These are phyloP conservation scores for Myripristis murdjan DNA, from an alignment of 2,797 vertebrate species.

Conservation along the genomic window DNA sequence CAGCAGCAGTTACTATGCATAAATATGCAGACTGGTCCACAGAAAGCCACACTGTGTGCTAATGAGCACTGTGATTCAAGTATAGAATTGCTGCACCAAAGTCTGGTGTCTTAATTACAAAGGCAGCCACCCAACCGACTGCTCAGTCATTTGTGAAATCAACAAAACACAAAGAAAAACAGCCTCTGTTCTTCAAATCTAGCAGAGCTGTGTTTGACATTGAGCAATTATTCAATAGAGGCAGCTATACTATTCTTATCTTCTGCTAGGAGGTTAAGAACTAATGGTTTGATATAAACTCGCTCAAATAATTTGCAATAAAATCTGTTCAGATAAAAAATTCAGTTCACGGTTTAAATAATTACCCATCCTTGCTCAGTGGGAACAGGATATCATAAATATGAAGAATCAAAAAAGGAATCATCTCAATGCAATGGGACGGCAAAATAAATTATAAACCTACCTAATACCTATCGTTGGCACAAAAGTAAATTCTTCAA, in stretches of 20 bases:
- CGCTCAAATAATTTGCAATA: no score
- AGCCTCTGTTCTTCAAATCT: not conserved
- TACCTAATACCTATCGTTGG: no score
- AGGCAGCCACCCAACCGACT: conserved; percentile 17
- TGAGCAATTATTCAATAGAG: not conserved
- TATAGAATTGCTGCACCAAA: conserved; percentile 34
- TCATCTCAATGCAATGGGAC: no score
- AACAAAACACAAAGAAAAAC: conserved; percentile 5
- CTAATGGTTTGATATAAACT: no score
- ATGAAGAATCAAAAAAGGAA: no score
- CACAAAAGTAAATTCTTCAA: not conserved
- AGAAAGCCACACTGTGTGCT: conserved; percentile 53
- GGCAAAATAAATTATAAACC: no score
- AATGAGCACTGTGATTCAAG: conserved; percentile 59
- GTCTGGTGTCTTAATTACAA: conserved; percentile 39
- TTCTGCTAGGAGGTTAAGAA: no score
- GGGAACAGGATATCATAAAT: no score
- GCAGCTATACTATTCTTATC: no score
- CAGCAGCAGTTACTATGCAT: conserved; percentile 58
- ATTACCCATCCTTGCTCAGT: no score
- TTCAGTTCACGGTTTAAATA: no score
- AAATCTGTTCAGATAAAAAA: no score
- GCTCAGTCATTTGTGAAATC: conserved; percentile 9
- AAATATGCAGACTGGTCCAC: conserved; percentile 59
- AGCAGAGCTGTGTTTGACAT: not conserved